Conservation (phyloP, 2,888 invertebrate species). For the Drosophila nr. fundita region DNA sequence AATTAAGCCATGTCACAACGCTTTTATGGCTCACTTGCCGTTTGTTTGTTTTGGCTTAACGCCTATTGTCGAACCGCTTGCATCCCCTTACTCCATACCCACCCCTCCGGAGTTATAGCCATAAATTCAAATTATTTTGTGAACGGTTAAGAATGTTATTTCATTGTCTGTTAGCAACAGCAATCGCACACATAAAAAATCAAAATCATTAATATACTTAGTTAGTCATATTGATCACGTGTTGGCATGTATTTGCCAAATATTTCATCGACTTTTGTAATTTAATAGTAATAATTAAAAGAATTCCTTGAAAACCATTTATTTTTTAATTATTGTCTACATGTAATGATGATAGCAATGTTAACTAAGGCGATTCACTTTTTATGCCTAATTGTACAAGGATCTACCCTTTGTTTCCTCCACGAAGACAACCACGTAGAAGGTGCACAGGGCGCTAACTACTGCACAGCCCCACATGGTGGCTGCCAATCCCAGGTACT, state of each 20-base stretch:
- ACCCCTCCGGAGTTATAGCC: slow-evolving; percentile 1
- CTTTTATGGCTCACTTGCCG: slow-evolving; percentile 59
- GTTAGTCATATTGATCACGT: slow-evolving; percentile 3
- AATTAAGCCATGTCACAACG: slow-evolving; percentile 64
- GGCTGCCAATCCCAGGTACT: slow-evolving; percentile 62
- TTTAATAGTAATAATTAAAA: neutral
- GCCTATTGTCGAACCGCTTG: neutral
- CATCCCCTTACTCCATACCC: neutral
- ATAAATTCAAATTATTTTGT: slow-evolving; percentile 21
- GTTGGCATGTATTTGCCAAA: neutral
- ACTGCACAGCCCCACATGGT: slow-evolving; percentile 77
- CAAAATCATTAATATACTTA: slow-evolving; percentile 12
- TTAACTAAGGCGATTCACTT: neutral
- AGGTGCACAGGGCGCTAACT: slow-evolving; percentile 65
- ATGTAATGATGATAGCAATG: neutral
- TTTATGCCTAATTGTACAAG: slow-evolving; percentile 51
- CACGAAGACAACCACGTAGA: slow-evolving; percentile 72
- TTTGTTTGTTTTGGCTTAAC: slow-evolving; percentile 63
- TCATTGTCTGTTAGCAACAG: slow-evolving; percentile 7
- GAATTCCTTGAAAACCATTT: neutral
- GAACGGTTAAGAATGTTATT: slow-evolving; percentile 3
- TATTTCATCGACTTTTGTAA: neutral
- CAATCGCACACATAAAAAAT: slow-evolving; percentile 16
- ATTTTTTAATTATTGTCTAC: neutral
- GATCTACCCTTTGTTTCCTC: slow-evolving; percentile 80